Conservation (phyloP, 2,888 invertebrate species). For the Thumatha senex region DNA sequence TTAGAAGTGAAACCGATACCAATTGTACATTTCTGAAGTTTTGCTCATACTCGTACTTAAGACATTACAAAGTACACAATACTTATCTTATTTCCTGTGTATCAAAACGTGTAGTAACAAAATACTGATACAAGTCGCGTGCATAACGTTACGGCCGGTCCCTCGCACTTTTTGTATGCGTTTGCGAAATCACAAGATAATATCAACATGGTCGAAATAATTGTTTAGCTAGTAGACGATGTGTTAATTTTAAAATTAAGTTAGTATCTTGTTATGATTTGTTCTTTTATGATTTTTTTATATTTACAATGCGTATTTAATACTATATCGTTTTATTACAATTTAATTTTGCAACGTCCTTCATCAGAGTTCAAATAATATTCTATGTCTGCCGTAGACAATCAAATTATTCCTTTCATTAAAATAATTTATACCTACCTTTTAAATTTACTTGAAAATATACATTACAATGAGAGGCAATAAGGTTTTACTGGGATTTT, state of each 20-base stretch:
- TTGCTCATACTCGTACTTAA: no score
- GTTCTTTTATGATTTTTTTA: no score
- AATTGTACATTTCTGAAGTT: no score
- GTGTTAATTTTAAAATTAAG: no score
- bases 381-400: conserved; percentile 21
- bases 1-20: no score
- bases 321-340: not conserved
- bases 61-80: not conserved
- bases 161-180: conserved; percentile 29
- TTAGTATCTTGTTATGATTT: no score
- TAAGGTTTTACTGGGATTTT: no score
- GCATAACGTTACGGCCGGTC: conserved; percentile 30
- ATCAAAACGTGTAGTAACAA: conserved; percentile 22
- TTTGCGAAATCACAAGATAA: conserved; percentile 16
- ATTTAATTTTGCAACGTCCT: conserved; percentile 24
- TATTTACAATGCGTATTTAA: no score
- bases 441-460: conserved; percentile 28
- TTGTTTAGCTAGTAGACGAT: not conserved
- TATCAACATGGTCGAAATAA: conserved; percentile 24
- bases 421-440: no score
- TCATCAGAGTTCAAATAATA: conserved; percentile 28
- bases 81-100: conserved; percentile 23
- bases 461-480: conserved; percentile 15
- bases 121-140: conserved; percentile 24
- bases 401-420: no score